Conservation (phyloP, 2,888 invertebrate species). For the Drosophila melanocephala region DNA sequence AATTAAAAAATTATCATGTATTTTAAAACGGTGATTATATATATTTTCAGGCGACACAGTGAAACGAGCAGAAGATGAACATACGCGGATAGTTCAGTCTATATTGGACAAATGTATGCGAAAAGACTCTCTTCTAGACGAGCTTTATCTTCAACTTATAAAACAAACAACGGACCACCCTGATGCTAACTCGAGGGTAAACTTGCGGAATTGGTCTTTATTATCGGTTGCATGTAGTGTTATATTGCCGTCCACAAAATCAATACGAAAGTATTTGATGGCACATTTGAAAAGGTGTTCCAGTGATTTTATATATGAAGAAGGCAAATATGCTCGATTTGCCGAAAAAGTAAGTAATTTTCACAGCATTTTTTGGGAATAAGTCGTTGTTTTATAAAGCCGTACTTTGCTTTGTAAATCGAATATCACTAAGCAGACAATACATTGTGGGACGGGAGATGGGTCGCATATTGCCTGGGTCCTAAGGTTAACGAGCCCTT, state of each 20-base stretch:
- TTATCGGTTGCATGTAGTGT: conserved; percentile 92
- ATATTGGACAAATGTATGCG: conserved; percentile 96
- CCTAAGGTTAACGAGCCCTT: too few relatives aligned
- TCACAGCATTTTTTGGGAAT: neutral
- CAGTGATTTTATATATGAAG: conserved; percentile 94
- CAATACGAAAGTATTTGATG: conserved; percentile 93
- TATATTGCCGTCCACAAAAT: conserved; percentile 94
- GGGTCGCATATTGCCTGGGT: too few relatives aligned
- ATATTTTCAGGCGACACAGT: conserved; percentile 87
- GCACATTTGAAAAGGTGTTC: conserved; percentile 96
- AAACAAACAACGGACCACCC: conserved; percentile 97
- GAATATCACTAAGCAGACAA: too few relatives aligned
- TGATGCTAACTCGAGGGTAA: conserved; percentile 94
- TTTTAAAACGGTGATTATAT: neutral
- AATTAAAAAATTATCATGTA: neutral
- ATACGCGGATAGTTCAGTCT: conserved; percentile 94
- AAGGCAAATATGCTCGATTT: conserved; percentile 96
- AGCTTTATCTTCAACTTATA: conserved; percentile 95
- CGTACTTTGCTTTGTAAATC: neutral
- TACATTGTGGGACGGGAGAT: too few relatives aligned
- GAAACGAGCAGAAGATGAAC: conserved; percentile 93
- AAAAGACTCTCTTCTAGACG: conserved; percentile 94
- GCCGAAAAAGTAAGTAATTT: conserved; percentile 90
- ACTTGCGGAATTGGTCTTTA: conserved; percentile 96
- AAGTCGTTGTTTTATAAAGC: neutral